Conservation (phyloP, 2,888 invertebrate genomes). For the Watsonalla binaria region DNA sequence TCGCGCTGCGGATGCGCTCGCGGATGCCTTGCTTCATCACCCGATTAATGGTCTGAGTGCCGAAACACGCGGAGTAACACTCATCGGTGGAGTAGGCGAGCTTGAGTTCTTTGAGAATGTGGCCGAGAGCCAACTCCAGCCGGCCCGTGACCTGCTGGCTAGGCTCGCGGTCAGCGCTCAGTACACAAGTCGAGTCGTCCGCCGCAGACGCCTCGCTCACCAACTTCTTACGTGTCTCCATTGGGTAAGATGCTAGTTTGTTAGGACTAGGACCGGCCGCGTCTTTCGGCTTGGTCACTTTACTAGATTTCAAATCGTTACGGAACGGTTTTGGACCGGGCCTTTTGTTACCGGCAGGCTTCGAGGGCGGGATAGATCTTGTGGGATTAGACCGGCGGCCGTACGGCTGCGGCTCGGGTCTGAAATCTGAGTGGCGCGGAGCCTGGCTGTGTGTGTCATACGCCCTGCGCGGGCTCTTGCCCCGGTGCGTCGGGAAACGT, state of each 20-base stretch:
- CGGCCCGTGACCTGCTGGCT: slow-evolving; percentile 45
- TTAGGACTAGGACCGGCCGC: slow-evolving; percentile 15
- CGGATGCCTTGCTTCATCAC: slow-evolving; percentile 51
- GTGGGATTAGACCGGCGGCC: background rate
- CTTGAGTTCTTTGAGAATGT: slow-evolving; percentile 48
- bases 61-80: slow-evolving; percentile 12
- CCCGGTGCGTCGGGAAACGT: slow-evolving; percentile 22
- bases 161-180: slow-evolving; percentile 35
- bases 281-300: slow-evolving; percentile 34
- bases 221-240: slow-evolving; percentile 24
- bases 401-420: slow-evolving; percentile 6
- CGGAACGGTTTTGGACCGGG: background rate
- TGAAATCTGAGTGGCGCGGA: slow-evolving; percentile 12
- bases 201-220: slow-evolving; percentile 14
- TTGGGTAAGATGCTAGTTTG: slow-evolving; percentile 24
- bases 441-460: slow-evolving; percentile 14
- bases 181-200: slow-evolving; percentile 14
- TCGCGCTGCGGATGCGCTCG: slow-evolving; percentile 44
- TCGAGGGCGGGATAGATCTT: background rate
- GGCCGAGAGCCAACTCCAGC: slow-evolving; percentile 57
- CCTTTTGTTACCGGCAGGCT: background rate
- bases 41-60: slow-evolving; percentile 16
- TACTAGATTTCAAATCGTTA: slow-evolving; percentile 33
- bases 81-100: slow-evolving; percentile 11
- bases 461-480: slow-evolving; percentile 15